Evolutionary conservation across 2,113 vertebrate genomes (phyloP), one percentile per base, ranked within the genome.

Genomic region (Vanacampus margaritifer): DNA sequence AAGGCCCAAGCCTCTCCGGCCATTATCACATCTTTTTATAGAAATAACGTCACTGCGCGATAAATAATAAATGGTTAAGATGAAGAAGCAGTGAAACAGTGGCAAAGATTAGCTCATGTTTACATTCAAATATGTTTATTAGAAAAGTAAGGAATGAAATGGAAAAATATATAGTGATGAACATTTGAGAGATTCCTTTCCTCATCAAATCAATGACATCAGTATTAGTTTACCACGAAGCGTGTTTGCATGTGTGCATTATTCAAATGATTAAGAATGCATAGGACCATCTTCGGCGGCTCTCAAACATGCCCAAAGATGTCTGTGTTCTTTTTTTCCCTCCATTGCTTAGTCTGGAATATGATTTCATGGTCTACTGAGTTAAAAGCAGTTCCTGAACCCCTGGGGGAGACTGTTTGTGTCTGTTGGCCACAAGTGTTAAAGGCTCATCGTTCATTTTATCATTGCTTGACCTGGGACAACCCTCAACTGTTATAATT

Each of bases 401-500:
- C 79, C 76, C 76, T 24, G 23, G 28, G 78, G 78, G 76, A 54
- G 79, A 77, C 73, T 76, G 78, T 84, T 84, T 82, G 73, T 78
- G 74, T 79, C 83, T 84, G 77, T 80, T 63, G 65, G 74, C 73
- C 71, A 79, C 68, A 76, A 86, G 72, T 84, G 63, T 75, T 67
- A 43, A 53, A 78, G 68, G 56, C 70, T 37, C 2, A 23, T 43
- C 7, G 26, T 65, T 81, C 76, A 74, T 83, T 86, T 85, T 79
- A 89, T 84, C 80, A 82, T 65, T 73, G 80, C 84, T 84, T 85
- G 86, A 86, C 84, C 87, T 76, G 70, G 82, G 72, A 79, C 83
- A 81, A 86, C 81, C 83, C 65, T 75, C 41, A 56, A n/a, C 79
- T 76, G 67, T 70, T 82, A 68, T 78, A 81, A 82, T 83, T 69